These are phyloP conservation scores for Zosterops hypoxanthus DNA, from an alignment of 2,113 vertebrate genomes.

Conservation along the genomic window DNA sequence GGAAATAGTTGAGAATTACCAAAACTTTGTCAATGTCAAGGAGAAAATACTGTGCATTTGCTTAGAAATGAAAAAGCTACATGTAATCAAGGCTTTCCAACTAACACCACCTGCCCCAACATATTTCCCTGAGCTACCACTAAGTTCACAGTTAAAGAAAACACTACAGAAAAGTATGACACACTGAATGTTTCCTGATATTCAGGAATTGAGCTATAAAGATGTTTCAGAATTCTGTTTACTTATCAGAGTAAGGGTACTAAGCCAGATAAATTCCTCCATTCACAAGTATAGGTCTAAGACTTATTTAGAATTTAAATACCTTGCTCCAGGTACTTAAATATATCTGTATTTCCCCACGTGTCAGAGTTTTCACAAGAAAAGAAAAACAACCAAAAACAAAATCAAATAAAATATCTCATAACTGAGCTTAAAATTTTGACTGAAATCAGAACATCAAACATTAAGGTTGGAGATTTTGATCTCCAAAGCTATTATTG, in stretches of 20 bases:
- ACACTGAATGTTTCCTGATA: background rate
- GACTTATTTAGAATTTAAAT: background rate
- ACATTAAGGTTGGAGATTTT: background rate
- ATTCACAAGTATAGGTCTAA: background rate
- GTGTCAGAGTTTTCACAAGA: background rate
- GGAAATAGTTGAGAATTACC: background rate
- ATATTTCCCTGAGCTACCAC: background rate
- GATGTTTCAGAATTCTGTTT: background rate
- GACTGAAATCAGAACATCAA: background rate
- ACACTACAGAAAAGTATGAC: background rate
- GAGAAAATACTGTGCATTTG: background rate
- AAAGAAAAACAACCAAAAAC: too few species aligned
- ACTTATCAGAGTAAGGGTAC: background rate
- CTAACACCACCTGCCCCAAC: fast-evolving
- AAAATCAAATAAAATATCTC: fast-evolving
- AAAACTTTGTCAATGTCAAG: background rate
- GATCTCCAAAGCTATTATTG: background rate
- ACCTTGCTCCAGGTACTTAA: background rate
- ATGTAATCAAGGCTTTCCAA: background rate
- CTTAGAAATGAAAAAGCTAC: background rate
- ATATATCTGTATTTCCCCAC: background rate
- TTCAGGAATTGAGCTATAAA: background rate
- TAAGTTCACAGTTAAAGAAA: background rate
- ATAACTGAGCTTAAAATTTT: background rate
- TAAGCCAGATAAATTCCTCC: background rate